Evolutionary conservation across 2,113 vertebrate species (phyloP).

Genomic region (Archocentrus centrarchus): DNA sequence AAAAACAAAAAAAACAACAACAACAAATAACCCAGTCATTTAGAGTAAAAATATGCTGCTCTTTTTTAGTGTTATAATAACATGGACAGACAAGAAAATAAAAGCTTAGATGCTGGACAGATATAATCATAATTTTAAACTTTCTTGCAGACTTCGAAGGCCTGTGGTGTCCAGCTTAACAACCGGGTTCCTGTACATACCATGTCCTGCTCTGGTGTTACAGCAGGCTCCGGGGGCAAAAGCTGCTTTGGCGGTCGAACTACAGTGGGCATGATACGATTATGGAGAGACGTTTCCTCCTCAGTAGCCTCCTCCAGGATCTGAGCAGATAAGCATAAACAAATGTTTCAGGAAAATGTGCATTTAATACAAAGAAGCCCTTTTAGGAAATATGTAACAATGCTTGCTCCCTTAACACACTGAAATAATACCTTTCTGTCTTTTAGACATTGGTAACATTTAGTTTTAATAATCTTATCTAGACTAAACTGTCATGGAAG

Average conservation of each 20-base stretch:
- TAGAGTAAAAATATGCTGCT: background rate
- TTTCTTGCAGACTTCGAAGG: background rate
- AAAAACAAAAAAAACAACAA: slow-evolving; percentile 14
- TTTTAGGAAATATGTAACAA: background rate
- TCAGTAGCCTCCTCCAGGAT: slow-evolving; percentile 96
- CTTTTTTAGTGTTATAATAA: background rate
- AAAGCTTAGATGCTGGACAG: background rate
- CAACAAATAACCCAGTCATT: background rate
- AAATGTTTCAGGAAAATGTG: background rate
- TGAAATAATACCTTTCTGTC: background rate
- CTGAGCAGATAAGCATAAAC: slow-evolving; percentile 66
- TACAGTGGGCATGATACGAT: slow-evolving; percentile 96
- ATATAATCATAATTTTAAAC: background rate
- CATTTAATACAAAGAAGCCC: background rate
- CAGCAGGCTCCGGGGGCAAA: slow-evolving; percentile 81
- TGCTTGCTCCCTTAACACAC: background rate
- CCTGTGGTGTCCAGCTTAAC: background rate
- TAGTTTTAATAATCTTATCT: background rate
- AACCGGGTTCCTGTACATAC: slow-evolving; percentile 68
- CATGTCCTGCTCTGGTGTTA: slow-evolving; percentile 88
- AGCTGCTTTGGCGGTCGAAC: slow-evolving; percentile 94
- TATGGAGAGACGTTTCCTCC: slow-evolving; percentile 96
- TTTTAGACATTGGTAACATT: background rate
- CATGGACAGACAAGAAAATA: background rate
- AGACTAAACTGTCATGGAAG: background rate